phyloP scores from a whole-genome alignment of 2,888 invertebrate species.

The Portevinia maculata region DNA sequence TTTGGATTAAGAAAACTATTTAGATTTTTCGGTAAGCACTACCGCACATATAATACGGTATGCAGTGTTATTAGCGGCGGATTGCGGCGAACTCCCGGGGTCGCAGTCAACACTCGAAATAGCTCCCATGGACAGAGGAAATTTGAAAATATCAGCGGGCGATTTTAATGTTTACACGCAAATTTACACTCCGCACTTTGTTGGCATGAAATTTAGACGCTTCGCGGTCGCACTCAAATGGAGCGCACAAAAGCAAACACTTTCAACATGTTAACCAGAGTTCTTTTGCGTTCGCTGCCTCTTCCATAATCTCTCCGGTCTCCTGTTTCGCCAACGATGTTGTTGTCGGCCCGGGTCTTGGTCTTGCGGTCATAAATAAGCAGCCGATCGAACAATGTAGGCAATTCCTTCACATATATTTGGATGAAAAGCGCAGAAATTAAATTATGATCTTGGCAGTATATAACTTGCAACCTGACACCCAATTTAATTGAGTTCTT shows the following conservation, averaged over 20 bases:
- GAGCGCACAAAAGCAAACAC: conserved; percentile 73
- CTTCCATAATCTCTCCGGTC: conserved; percentile 4
- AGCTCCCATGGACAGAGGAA: conserved; percentile 72
- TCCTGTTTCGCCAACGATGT: conserved; percentile 6
- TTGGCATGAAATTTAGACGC: conserved; percentile 68
- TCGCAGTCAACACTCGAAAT: conserved; percentile 73
- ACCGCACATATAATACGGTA: conserved; percentile 66
- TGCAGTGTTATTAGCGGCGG: conserved; percentile 64
- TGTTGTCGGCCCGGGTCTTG: conserved; percentile 41
- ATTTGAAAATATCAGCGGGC: conserved; percentile 81
- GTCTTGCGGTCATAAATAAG: conserved; percentile 70
- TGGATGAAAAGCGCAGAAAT: conserved; percentile 73
- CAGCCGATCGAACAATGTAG: conserved; percentile 74
- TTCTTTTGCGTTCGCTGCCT: conserved; percentile 30
- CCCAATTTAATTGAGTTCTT: conserved; percentile 76
- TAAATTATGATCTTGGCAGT: conserved; percentile 73
- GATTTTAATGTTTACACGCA: conserved; percentile 83
- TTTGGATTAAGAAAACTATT: conserved; percentile 73
- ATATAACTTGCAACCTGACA: conserved; percentile 75
- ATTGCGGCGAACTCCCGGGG: conserved; percentile 70
- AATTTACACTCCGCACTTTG: conserved; percentile 81
- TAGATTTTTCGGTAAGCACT: conserved; percentile 73
- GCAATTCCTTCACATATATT: conserved; percentile 71
- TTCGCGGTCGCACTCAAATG: conserved; percentile 66
- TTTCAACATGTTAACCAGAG: conserved; percentile 72